Base-by-base conservation (phyloP, 2,113 vertebrate species). In the Crotophaga sulcirostris region DNA sequence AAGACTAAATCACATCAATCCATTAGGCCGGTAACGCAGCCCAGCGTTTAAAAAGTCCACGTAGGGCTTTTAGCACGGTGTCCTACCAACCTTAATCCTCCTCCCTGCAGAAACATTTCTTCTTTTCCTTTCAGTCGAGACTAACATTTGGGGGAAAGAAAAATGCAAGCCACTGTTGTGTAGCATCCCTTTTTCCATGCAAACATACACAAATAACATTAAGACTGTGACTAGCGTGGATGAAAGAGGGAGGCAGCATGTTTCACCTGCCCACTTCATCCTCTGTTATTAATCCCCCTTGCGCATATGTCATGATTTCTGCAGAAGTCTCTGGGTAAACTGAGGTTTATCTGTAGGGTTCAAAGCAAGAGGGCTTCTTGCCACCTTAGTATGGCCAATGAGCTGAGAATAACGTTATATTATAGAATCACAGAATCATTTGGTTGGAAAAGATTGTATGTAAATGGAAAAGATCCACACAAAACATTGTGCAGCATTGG, bases 71-170 rank as follows among this genome's bases (percentile, higher is more conserved):
- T 89, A 81, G 84, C 79, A 10, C 5, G 4, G 64, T 77, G 93
- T 93, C 92, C 95, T 75, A 59, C 76, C 95, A 95, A 28, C 80
- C n/a, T 54, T 90, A 94, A 95, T 92, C 80, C 64, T 70, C 69
- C 68, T 94, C 92, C 67, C 88, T 13, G 73, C 66, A 55, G 88
- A 74, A 93, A 59, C 26, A 28, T 84, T 91, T 19, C 72, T 72
- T 44, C 59, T 77, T 95, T 94, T 85, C 2, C 84, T 83, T 70
- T 81, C 56, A 1, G 29, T 75, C 14, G 15, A 55, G 52, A 34
- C 42, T 31, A 76, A 38, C 19, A 4, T 88, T 10, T 25, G 3
- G 38, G 66, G 69, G n/a, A 23, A 76, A 51, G 58, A 7, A 89
- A 85, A 87, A 55, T 4, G 3, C 33, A 11, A 90, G 47, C 36